phyloP scores from a whole-genome alignment of 2,888 invertebrate genomes.

The Noctua fimbriata region DNA sequence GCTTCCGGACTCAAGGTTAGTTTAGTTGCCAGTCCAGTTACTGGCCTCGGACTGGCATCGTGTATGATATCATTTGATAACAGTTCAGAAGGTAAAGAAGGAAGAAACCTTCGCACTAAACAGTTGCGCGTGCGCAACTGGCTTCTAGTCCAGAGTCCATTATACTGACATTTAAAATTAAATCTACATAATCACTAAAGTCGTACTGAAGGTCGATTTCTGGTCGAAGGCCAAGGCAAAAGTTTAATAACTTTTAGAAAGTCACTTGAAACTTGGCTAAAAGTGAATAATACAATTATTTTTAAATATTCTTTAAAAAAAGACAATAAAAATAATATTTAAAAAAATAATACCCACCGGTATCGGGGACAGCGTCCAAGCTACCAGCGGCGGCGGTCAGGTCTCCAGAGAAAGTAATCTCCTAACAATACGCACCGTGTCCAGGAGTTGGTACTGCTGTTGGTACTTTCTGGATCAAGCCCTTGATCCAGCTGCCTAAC shows the following conservation, averaged over 20 bases:
- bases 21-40: background rate
- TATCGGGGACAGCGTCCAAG: too few species aligned
- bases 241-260: background rate
- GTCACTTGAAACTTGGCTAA: background rate
- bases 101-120: background rate
- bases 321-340: too few species aligned
- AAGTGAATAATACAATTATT: background rate
- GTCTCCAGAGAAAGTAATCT: too few species aligned
- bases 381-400: too few species aligned
- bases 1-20: background rate
- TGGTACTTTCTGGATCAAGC: too few species aligned
- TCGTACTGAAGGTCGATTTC: background rate
- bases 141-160: background rate
- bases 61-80: background rate
- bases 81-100: background rate
- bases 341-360: too few species aligned
- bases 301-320: too few species aligned
- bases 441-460: too few species aligned
- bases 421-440: too few species aligned
- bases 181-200: background rate
- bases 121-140: background rate
- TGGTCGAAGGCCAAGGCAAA: background rate
- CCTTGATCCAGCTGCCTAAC: too few species aligned
- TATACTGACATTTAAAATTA: background rate
- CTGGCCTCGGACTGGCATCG: background rate